Base-by-base conservation (phyloP, 2,888 invertebrate genomes). In the Aricia artaxerxes region DNA sequence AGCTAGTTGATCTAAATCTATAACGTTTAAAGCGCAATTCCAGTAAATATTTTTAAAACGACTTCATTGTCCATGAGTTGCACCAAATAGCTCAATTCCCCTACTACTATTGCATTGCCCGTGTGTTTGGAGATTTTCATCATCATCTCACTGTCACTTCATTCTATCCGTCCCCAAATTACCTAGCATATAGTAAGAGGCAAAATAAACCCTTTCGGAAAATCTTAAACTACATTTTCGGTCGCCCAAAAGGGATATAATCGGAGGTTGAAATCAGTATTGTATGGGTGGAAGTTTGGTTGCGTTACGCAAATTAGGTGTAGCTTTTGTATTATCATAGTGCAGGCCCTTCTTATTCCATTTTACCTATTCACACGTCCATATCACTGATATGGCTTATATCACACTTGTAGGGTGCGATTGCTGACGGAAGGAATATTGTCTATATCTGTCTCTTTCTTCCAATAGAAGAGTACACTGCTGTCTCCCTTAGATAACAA, bases 291-390 rank as follows among this genome's bases (percentile, higher is more conserved):
- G 79, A 79, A 86, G 86, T 87, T 89, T 85, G 88, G 87, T 90
- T 88, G 89, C 88, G 81, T 86, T 86, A 82, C 82, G 87, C 87
- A 88, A 69, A 88, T 84, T 84, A 87, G 85, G 85, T 87, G 86
- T 86, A 88, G 87, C 87, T 85, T 88, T 89, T 88, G 81, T 81
- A 82, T 80, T 72, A 80, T 77, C 35, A 79, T 78, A 49, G 64
- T 84, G 86, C 88, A 86, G 89, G 87, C 87, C 87, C 87, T 89
- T 89, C 86, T 85, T 86, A 88, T 89, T 89, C 86, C 88, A 88
- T 89, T 85, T 87, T 85, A 86, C 88, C 88, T 90, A 87, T 90
- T 88, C 88, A 86, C 87, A 82, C 83, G 79, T 60, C 81, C 76
- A 76, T 76, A 57, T 53, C 81, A 79, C 78, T 78, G 40, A 77